Evolutionary conservation across 2,113 vertebrate species (phyloP).

Genomic region (Phrynosoma platyrhinos): DNA sequence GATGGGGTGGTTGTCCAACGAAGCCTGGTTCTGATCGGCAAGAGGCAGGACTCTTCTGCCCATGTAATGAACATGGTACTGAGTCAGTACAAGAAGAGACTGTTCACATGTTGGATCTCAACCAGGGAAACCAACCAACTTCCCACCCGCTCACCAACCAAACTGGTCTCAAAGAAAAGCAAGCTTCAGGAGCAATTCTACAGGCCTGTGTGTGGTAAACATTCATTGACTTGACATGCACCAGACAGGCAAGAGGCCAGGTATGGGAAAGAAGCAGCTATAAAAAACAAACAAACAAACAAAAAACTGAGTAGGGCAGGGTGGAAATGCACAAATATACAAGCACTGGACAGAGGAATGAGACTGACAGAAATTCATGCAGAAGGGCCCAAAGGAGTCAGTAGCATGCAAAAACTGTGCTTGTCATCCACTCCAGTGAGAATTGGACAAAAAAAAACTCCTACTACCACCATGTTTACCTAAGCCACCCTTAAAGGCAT

Average conservation of each 20-base stretch:
- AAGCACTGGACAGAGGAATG: neutral
- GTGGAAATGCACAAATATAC: constrained; percentile 8
- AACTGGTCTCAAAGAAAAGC: constrained; percentile 44
- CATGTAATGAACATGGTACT: constrained; percentile 27
- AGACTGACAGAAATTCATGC: constrained; percentile 44
- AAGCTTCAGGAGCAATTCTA: constrained; percentile 50
- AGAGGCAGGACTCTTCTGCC: constrained; percentile 49
- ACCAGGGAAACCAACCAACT: constrained; percentile 51
- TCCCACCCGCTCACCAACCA: constrained; percentile 40
- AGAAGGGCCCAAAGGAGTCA: constrained; percentile 25
- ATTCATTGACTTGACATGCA: constrained; percentile 48
- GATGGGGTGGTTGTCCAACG: constrained; percentile 77
- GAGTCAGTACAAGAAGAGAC: constrained; percentile 65
- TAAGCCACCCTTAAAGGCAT: constrained; percentile 10
- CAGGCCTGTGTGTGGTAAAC: constrained; percentile 24
- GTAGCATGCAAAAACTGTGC: constrained; percentile 42
- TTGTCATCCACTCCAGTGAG: constrained; percentile 43
- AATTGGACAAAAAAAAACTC: constrained; percentile 26
- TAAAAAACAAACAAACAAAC: too few relatives aligned
- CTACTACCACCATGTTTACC: neutral
- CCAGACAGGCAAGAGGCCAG: constrained; percentile 19
- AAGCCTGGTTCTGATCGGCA: constrained; percentile 49
- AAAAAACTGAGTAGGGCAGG: neutral
- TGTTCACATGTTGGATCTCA: constrained; percentile 54
- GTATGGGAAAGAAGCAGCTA: constrained; percentile 3